A percentile compares a stretch with the other conserved stretches of the same genome.
phyloP scores from a whole-genome alignment of 2,888 invertebrate species.

The Eutolmus rufibarbis region DNA sequence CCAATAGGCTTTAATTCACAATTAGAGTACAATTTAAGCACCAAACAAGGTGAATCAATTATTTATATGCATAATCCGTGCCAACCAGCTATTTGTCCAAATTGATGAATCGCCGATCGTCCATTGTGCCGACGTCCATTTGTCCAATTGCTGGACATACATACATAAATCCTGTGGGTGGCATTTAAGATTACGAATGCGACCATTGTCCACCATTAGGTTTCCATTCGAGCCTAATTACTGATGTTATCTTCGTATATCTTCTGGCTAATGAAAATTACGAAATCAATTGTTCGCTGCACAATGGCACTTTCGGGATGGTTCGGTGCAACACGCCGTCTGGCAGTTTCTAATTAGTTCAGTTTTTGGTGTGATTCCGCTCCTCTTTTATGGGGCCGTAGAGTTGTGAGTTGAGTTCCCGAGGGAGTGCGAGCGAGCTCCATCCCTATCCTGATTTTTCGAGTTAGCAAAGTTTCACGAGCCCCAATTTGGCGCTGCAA shows the following conservation, averaged over 20 bases:
- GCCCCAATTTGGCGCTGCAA: neutral
- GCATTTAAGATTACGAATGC: neutral
- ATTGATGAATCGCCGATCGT: neutral
- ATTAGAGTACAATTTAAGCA: neutral
- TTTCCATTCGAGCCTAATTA: neutral
- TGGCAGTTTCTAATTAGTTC: neutral
- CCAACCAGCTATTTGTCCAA: neutral
- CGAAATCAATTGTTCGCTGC: neutral
- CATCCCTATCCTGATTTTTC: neutral
- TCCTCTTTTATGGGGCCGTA: neutral
- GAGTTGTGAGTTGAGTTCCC: neutral
- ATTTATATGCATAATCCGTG: neutral
- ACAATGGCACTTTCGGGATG: neutral
- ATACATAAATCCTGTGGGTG: neutral
- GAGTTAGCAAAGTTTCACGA: neutral
- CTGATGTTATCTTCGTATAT: neutral
- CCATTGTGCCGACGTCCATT: neutral
- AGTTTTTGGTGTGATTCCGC: neutral
- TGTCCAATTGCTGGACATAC: neutral
- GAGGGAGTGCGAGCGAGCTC: neutral
- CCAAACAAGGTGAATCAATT: neutral
- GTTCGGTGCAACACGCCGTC: neutral
- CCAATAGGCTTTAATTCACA: neutral
- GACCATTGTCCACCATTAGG: neutral
- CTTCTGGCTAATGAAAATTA: neutral